Evolutionary conservation across 2,888 invertebrate genomes (phyloP), one percentile per base, ranked within the genome.

Genomic region (Lucinisca nassula): DNA sequence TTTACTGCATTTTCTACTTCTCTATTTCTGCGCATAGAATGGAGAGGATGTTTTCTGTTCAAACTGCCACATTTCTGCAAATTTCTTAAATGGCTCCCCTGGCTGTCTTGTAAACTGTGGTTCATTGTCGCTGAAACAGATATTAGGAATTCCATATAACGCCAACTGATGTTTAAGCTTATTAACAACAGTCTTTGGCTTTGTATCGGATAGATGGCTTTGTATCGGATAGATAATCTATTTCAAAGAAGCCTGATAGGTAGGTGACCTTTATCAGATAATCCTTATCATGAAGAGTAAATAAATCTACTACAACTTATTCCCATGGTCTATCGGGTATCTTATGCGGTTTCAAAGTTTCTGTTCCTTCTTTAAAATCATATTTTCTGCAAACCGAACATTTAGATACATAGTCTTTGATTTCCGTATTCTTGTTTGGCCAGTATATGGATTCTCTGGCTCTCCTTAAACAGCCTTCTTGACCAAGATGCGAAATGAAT

Each of bases 221-320:
- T n/a, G n/a, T n/a, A n/a, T n/a, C n/a, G n/a, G n/a, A n/a, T n/a
- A n/a, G n/a, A n/a, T n/a, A n/a, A n/a, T n/a, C n/a, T n/a, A 91
- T 72, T 81, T 92, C 92, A 17, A 85, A 85, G 76, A 79, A 92
- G 37, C 92, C 90, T 0, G 90, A 91, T 77, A 67, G 92, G 40
- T 91, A 91, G 70, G 91, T 90, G 10, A 91, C 89, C 0, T 89
- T 80, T 12, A 92, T 24, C 0, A 92, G 49, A 74, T 90, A 91
- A 40, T 88, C 87, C 58, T 74, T 58, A 10, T 45, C 73, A 21
- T 38, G 37, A 35, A 70, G 82, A 27, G 77, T 61, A 35, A 90
- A 80, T 30, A 91, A 38, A 51, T 91, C 87, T 45, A 81, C 58
- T 4, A 84, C 90, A 0, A 91, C 45, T 70, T 86, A 87, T 21